Evolutionary conservation across 1,140 invertebrate genomes (phyloP).

Genomic region (Rhyacophila brunnea): DNA sequence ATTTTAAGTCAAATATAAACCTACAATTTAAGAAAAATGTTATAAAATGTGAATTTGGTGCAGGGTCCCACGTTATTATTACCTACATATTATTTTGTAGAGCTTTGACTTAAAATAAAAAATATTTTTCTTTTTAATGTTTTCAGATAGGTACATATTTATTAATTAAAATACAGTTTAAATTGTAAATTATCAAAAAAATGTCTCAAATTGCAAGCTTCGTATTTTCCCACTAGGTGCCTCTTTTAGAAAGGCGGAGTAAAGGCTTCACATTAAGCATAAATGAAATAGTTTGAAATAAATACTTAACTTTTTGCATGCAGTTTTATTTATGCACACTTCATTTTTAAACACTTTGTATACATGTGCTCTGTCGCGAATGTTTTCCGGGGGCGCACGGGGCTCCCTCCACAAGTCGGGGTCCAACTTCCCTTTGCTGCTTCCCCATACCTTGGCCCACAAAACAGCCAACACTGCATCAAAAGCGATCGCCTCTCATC

Average conservation of each 20-base stretch:
- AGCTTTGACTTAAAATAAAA: no score
- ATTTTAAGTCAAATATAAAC: no score
- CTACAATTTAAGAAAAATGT: no score
- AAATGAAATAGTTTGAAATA: conserved; percentile 35
- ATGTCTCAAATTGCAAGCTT: no score
- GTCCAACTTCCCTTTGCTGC: neutral
- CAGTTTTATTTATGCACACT: conserved; percentile 22
- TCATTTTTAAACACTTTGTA: conserved; percentile 18
- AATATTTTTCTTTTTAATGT: no score
- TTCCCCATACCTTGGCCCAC: neutral
- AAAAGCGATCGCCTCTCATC: neutral
- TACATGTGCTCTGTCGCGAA: conserved; percentile 21
- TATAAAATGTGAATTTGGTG: no score
- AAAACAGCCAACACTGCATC: neutral
- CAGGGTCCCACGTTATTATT: no score
- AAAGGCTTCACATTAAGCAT: conserved; percentile 38
- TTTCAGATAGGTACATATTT: no score
- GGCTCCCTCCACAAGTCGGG: no score
- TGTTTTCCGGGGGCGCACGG: neutral
- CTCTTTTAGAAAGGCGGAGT: no score
- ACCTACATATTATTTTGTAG: no score
- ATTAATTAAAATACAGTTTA: neutral
- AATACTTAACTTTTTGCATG: conserved; percentile 33
- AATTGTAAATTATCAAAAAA: conserved; percentile 35
- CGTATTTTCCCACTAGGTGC: no score